Base-by-base conservation (phyloP, 1,140 invertebrate species). In the Polypedilum vanderplanki region DNA sequence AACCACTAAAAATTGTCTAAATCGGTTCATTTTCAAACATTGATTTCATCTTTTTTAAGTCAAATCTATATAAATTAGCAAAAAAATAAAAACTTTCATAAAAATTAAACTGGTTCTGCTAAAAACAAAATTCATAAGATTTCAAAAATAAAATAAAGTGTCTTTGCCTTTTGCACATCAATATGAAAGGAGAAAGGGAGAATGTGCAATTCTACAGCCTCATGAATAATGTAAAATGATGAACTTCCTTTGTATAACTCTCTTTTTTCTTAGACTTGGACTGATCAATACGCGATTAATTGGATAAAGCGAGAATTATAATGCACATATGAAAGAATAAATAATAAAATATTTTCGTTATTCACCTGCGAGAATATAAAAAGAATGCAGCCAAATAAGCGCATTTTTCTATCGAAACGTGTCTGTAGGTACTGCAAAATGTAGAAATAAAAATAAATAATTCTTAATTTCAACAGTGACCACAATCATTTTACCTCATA, bases 401-500 rank as follows among this genome's bases (percentile, higher is more conserved):
- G 84, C 0, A 93, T 87, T 76, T 85, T 87, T 78, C 87, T 89
- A 80, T 91, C 87, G 77, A 93, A 95, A 78, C 93, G 85, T 80
- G 86, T 84, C 79, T 94, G 92, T 78, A 96, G 86, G 80, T 96
- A 75, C 64, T 73, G 24, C 17, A 20, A 70, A 75, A 46, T 18
- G 40, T n/a, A n/a, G 1, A 8, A 20, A 73, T 57, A 75, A 22
- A 75, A 57, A 8, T 3, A 40, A 75, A 24, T 41, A 75, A 40
- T 33, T 33, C 5, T 70, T 15, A n/a, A 67, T 41, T 9, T 73
- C 73, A 73, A n/a, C 15, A 40, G 15, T 15, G 10, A 20, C 15
- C 33, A 22, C 18, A 9, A 15, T 12, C 10, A 73, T 22, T n/a
- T 81, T 85, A 91, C 91, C 87, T 95, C 91, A 83, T 94, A 95